Conservation (phyloP, 2,797 vertebrate genomes). For the Tapirus indicus region DNA sequence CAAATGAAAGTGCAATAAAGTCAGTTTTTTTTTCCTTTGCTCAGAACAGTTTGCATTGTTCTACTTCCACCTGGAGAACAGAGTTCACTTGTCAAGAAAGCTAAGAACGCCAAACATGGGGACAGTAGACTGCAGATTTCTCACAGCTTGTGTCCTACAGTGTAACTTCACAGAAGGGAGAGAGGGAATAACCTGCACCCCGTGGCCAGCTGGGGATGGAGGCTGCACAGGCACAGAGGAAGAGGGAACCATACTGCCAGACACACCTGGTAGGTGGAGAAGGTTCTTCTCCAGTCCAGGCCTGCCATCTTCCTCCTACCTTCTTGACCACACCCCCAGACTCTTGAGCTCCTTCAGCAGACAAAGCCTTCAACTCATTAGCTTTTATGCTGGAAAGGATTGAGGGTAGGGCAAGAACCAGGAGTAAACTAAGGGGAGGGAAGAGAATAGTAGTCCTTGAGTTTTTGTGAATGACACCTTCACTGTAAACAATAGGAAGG, state of each 20-base stretch:
- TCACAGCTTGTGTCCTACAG: slow-evolving; percentile 89
- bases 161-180: slow-evolving; percentile 82
- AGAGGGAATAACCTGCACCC: slow-evolving; percentile 71
- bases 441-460: slow-evolving; percentile 88
- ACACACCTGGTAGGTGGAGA: neutral
- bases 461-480: slow-evolving; percentile 87
- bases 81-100: slow-evolving; percentile 82
- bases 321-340: slow-evolving; percentile 62
- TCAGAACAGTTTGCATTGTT: slow-evolving; percentile 86
- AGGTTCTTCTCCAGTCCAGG: slow-evolving; percentile 24
- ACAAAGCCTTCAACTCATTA: slow-evolving; percentile 67
- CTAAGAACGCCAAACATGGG: slow-evolving; percentile 80
- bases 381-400: slow-evolving; percentile 75
- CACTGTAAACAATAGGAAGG: slow-evolving; percentile 87
- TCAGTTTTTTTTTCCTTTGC: slow-evolving; percentile 84
- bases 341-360: slow-evolving; percentile 73
- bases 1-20: slow-evolving; percentile 89
- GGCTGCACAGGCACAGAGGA: slow-evolving; percentile 56
- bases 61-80: slow-evolving; percentile 82
- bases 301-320: slow-evolving; percentile 76
- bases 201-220: slow-evolving; percentile 46
- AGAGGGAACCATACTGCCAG: slow-evolving; percentile 31
- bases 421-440: slow-evolving; percentile 81
- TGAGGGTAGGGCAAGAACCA: slow-evolving; percentile 77
- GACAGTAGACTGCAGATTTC: slow-evolving; percentile 89